phyloP scores from a whole-genome alignment of 2,888 invertebrate species.

The Oxyteleia sp. region DNA sequence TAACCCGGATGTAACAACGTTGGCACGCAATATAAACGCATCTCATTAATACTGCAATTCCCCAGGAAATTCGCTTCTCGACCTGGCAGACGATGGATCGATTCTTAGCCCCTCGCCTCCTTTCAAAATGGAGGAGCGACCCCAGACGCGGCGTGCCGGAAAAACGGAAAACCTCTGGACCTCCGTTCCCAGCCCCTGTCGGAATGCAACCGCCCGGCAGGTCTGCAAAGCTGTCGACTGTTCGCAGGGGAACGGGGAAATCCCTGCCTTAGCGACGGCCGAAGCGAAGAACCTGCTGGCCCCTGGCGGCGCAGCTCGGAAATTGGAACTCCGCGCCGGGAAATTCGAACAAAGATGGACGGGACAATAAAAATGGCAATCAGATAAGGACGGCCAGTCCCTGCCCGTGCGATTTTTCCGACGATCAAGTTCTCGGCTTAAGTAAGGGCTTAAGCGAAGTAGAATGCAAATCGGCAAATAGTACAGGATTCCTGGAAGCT shows the following conservation, averaged over 20 bases:
- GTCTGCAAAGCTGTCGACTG: neutral
- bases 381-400: neutral
- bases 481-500: slow-evolving; percentile 63
- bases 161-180: neutral
- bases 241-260: neutral
- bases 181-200: neutral
- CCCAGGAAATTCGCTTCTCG: slow-evolving; percentile 64
- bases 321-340: neutral
- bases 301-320: neutral
- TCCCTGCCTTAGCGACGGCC: neutral
- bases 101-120: slow-evolving; percentile 43
- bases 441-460: slow-evolving; percentile 42
- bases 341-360: neutral
- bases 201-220: neutral
- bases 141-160: neutral
- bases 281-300: neutral
- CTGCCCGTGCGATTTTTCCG: neutral
- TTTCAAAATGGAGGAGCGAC: slow-evolving; percentile 61
- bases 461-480: slow-evolving; percentile 58
- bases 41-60: slow-evolving; percentile 72
- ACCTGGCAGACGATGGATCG: slow-evolving; percentile 58
- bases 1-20: slow-evolving; percentile 54
- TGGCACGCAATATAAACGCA: slow-evolving; percentile 63
- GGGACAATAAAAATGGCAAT: too few relatives aligned
- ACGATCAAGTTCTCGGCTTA: neutral